phyloP scores from a whole-genome alignment of 2,113 vertebrate genomes.

The Gorsachius goisagi region DNA sequence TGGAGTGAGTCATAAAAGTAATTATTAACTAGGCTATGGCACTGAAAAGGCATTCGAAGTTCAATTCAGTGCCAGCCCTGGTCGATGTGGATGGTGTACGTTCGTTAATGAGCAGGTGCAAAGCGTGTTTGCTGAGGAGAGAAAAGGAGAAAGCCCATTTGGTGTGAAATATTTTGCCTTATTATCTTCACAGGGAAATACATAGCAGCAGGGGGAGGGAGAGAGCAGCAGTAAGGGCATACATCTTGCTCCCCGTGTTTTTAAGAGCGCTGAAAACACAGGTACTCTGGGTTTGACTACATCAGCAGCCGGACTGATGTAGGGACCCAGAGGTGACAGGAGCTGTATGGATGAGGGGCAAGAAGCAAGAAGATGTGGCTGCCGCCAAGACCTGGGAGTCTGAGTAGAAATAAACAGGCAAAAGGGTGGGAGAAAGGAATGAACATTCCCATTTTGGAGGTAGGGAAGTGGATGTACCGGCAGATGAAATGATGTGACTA shows the following conservation, averaged over 20 bases:
- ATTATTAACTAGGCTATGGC: constrained; percentile 52
- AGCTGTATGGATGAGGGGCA: neutral
- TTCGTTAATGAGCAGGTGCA: constrained; percentile 24
- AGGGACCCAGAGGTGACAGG: neutral
- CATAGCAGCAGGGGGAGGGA: neutral
- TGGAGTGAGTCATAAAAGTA: constrained; percentile 52
- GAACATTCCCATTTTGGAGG: neutral
- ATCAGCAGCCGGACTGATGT: neutral
- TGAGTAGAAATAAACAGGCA: neutral
- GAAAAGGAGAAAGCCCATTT: neutral
- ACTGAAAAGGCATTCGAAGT: constrained; percentile 30
- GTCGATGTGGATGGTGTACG: neutral
- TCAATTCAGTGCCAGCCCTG: neutral
- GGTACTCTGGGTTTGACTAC: neutral
- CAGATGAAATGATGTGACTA: neutral
- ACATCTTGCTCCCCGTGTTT: neutral
- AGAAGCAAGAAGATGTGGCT: neutral
- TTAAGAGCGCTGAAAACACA: neutral
- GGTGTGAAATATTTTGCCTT: neutral
- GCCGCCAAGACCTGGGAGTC: neutral
- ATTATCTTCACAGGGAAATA: neutral
- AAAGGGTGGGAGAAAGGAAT: neutral
- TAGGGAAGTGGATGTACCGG: neutral
- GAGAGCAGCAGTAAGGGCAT: neutral
- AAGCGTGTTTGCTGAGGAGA: neutral